Conservation (phyloP, 2,797 vertebrate genomes). For the Premnoplex brunnescens region DNA sequence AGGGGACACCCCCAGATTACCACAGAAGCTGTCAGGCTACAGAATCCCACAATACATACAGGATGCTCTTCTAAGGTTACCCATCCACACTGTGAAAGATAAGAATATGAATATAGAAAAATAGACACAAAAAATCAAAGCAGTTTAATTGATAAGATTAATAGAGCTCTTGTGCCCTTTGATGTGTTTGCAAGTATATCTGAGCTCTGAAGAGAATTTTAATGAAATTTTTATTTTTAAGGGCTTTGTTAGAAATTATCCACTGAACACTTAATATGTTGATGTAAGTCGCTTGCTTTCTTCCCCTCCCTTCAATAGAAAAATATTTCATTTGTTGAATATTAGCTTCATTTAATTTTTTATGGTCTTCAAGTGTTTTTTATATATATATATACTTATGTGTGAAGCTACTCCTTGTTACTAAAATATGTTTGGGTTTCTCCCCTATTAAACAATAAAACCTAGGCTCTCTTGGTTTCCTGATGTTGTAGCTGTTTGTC, state of each 20-base stretch:
- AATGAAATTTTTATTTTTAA: constrained; percentile 14
- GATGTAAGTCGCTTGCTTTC: background rate
- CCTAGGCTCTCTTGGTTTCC: background rate
- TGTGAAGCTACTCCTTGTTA: background rate
- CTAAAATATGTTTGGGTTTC: background rate
- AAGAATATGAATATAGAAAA: background rate
- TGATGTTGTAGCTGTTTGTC: background rate
- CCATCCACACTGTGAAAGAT: background rate
- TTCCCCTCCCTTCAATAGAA: background rate
- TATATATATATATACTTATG: no score
- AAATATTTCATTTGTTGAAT: background rate
- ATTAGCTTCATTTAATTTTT: background rate
- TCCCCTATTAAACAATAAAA: background rate
- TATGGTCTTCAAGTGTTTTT: background rate
- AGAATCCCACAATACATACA: background rate
- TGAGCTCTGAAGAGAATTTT: background rate
- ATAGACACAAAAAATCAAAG: background rate
- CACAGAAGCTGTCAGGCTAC: background rate
- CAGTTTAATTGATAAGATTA: background rate
- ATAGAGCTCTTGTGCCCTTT: background rate
- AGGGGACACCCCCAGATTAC: background rate
- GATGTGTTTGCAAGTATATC: background rate
- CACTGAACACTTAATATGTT: background rate
- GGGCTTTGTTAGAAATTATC: background rate
- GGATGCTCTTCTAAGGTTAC: background rate